Evolutionary conservation across 2,113 vertebrate species (phyloP).

Genomic region (Lepus timidus): DNA sequence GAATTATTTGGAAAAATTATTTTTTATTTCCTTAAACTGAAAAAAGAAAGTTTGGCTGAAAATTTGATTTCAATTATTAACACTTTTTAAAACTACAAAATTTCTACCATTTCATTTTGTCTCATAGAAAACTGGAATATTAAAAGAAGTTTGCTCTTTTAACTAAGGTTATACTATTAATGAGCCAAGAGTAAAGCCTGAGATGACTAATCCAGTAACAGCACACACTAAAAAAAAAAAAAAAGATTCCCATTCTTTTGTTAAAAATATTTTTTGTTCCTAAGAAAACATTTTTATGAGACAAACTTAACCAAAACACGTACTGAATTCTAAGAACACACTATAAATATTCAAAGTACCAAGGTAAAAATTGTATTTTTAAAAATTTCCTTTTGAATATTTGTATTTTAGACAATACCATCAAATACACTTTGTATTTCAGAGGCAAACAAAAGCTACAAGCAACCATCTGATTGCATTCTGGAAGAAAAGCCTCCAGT

Average conservation of each 20-base stretch:
- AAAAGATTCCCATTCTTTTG: conserved; percentile 18
- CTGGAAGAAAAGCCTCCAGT: neutral
- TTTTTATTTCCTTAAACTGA: neutral
- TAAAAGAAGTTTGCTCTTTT: conserved; percentile 26
- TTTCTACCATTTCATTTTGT: conserved; percentile 42
- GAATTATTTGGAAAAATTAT: conserved; percentile 32
- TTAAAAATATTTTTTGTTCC: conserved; percentile 74
- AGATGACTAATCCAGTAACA: conserved; percentile 46
- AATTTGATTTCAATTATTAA: conserved; percentile 30
- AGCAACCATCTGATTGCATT: neutral
- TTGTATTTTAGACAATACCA: neutral
- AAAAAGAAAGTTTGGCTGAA: conserved; percentile 57
- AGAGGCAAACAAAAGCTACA: conserved; percentile 39
- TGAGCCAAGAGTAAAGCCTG: conserved; percentile 41
- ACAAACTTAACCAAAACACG: conserved; percentile 55
- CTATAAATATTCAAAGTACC: conserved; percentile 68
- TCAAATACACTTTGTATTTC: conserved; percentile 34
- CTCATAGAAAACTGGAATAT: neutral
- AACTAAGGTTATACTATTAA: conserved; percentile 46
- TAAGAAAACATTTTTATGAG: conserved; percentile 74
- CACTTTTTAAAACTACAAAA: conserved; percentile 56
- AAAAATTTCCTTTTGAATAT: conserved; percentile 46
- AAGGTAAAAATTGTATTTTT: conserved; percentile 41
- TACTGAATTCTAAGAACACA: conserved; percentile 30
- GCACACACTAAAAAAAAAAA: neutral